Evolutionary conservation across 1,140 invertebrate genomes (phyloP).

Genomic region (Drosophila arawakana): DNA sequence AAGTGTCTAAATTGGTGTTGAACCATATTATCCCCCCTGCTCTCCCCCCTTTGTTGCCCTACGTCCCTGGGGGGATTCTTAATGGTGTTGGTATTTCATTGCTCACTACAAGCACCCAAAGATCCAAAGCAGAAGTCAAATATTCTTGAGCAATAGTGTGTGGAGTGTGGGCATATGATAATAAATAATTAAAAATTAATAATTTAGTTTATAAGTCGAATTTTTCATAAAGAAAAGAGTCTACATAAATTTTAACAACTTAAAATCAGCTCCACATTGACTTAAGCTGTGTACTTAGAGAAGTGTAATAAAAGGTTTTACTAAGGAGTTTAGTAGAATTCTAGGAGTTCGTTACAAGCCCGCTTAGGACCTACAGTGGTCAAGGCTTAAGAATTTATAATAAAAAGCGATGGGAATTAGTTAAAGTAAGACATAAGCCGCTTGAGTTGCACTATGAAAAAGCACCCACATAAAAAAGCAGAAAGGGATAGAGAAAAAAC

Average conservation of each 20-base stretch:
- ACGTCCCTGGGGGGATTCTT: not conserved
- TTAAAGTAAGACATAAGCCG: constrained; percentile 16
- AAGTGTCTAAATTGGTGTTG: constrained; percentile 84
- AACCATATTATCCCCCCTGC: constrained; percentile 72
- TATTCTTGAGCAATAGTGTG: not conserved
- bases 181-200: not conserved
- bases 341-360: not conserved
- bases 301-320: not conserved
- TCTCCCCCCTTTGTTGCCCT: not conserved
- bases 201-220: no score
- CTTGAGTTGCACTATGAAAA: not conserved
- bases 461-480: constrained; percentile 19
- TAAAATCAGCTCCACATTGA: not conserved
- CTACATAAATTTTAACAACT: not conserved
- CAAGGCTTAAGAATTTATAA: not conserved
- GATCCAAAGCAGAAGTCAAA: not conserved
- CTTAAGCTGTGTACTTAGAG: not conserved
- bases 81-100: constrained; percentile 20
- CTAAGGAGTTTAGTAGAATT: not conserved
- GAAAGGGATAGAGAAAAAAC: not conserved
- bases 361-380: no score
- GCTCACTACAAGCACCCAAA: not conserved
- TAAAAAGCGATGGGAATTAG: not conserved
- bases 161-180: not conserved
- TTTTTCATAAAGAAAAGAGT: no score